Conservation (phyloP, 2,888 invertebrate genomes). For the Aphidoletes aphidimyza region DNA sequence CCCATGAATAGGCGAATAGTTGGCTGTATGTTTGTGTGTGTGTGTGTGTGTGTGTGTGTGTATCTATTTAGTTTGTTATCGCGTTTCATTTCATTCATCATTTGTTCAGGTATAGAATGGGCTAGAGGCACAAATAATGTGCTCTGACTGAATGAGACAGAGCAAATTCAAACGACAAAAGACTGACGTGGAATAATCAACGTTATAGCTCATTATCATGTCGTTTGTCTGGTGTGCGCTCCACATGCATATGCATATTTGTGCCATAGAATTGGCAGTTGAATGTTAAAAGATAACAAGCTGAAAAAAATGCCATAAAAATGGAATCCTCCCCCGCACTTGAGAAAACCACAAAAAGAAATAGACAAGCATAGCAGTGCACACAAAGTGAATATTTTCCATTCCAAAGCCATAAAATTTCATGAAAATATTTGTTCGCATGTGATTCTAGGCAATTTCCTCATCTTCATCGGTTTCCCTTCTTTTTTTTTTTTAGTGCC, state of each 20-base stretch:
- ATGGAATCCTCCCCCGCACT: neutral
- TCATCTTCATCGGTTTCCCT: neutral
- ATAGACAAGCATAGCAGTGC: neutral
- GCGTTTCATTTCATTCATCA: conserved; percentile 40
- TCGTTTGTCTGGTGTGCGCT: neutral
- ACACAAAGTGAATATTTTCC: neutral
- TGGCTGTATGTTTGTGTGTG: neutral
- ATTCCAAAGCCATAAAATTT: neutral
- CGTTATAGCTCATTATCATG: conserved; percentile 31
- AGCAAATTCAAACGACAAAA: neutral
- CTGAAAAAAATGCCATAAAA: neutral
- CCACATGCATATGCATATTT: neutral
- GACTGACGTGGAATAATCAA: neutral
- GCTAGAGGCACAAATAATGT: neutral
- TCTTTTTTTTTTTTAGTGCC: neutral
- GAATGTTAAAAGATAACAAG: conserved; percentile 27
- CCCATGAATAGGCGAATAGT: neutral
- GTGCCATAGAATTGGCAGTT: neutral
- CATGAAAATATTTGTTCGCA: neutral
- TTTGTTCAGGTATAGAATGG: conserved; percentile 30
- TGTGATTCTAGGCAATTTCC: conserved; percentile 29
- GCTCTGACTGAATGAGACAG: neutral
- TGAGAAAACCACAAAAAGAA: neutral
- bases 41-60: neutral
- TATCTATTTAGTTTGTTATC: conserved; percentile 1